A percentile compares a stretch with the other conserved stretches of the same genome.
Conservation (phyloP, 2,113 vertebrate species). For the Mesoclemmys tuberculata region DNA sequence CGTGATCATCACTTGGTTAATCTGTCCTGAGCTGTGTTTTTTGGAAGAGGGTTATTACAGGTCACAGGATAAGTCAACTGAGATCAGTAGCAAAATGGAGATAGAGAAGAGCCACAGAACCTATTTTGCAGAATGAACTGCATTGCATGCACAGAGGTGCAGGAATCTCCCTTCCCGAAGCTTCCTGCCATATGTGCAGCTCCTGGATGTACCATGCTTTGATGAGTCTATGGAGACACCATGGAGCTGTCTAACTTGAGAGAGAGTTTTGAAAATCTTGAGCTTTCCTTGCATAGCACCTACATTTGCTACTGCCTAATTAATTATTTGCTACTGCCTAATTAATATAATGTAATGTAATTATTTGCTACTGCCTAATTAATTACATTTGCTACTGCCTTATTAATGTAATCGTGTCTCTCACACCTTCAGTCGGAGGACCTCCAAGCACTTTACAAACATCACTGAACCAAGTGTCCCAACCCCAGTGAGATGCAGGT, state of each 20-base stretch:
- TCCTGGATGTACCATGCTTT: background rate
- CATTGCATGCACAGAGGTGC: background rate
- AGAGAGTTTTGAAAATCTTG: background rate
- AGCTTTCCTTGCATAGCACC: background rate
- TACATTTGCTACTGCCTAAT: background rate
- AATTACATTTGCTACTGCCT: background rate
- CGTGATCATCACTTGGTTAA: background rate
- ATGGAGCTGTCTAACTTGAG: background rate
- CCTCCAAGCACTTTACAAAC: background rate
- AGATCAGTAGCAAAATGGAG: background rate
- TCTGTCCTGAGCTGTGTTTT: background rate
- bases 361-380: background rate
- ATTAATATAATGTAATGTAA: no score
- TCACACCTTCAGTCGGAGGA: background rate
- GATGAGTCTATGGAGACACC: background rate
- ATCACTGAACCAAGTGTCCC: background rate
- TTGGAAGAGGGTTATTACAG: background rate
- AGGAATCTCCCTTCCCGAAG: background rate
- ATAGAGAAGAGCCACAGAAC: background rate
- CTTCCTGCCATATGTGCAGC: background rate
- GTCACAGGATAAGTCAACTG: background rate
- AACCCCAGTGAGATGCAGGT: background rate
- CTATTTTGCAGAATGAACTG: background rate
- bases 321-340: background rate
- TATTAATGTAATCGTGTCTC: background rate